Conservation (phyloP, 2,888 invertebrate genomes). For the Callinectes sapidus region DNA sequence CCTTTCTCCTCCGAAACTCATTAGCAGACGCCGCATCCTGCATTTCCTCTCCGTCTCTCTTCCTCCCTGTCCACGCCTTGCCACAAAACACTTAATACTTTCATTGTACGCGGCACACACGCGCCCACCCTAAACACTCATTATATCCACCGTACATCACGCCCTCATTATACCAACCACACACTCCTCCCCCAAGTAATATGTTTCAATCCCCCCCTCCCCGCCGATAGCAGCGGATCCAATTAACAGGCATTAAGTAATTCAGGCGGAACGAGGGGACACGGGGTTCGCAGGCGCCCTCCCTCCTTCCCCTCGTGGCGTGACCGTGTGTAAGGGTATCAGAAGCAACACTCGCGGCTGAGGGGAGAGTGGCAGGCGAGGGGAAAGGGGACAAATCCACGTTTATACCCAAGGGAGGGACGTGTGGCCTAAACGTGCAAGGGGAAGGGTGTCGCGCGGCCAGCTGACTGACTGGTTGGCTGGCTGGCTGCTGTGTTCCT, state of each 20-base stretch:
- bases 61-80: background rate
- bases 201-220: conserved; percentile 29
- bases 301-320: conserved; percentile 48
- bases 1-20: background rate
- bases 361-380: conserved; percentile 37
- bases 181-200: conserved; percentile 34
- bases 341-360: conserved; percentile 43
- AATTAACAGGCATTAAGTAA: conserved; percentile 50
- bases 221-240: conserved; percentile 40
- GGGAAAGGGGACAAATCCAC: conserved; percentile 35
- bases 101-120: conserved; percentile 40
- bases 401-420: conserved; percentile 14
- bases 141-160: conserved; percentile 35
- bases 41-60: background rate
- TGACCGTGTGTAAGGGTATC: conserved; percentile 50
- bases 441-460: conserved; percentile 14
- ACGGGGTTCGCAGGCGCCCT: background rate
- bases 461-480: conserved; percentile 12
- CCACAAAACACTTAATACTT: background rate
- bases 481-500: background rate
- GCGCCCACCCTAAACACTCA: conserved; percentile 18
- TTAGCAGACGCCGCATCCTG: background rate
- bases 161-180: conserved; percentile 47
- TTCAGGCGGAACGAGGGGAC: conserved; percentile 51
- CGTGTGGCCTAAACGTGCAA: conserved; percentile 27